A percentile compares a stretch with the other conserved stretches of the same genome.
phyloP scores from a whole-genome alignment of 2,797 vertebrate genomes.

The Enteromius thamalakanensis region DNA sequence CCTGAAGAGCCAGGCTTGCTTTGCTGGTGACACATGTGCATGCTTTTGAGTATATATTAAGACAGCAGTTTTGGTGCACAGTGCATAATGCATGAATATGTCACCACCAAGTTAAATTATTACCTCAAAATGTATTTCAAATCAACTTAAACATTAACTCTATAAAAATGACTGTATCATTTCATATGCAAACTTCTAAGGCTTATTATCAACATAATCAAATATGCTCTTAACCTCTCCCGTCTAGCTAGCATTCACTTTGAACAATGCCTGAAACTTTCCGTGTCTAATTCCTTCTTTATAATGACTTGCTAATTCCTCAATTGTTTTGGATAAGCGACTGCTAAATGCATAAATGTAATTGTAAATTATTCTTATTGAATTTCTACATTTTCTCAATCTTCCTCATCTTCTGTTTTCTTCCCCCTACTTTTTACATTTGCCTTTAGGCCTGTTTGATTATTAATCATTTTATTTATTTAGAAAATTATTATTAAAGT shows the following conservation, averaged over 20 bases:
- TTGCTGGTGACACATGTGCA: background rate
- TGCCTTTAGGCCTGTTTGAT: background rate
- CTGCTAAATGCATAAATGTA: too few species aligned
- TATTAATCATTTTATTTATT: background rate
- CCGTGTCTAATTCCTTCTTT: too few species aligned
- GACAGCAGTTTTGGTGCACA: background rate
- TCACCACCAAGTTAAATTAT: background rate
- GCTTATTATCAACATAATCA: background rate
- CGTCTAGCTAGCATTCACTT: too few species aligned
- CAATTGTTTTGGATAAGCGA: too few species aligned
- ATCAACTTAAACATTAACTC: background rate
- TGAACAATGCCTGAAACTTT: too few species aligned
- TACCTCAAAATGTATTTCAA: background rate
- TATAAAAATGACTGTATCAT: background rate
- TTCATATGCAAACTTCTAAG: background rate
- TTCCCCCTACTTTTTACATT: background rate
- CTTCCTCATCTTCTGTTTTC: background rate
- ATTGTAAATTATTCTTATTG: too few species aligned
- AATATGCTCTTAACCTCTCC: background rate
- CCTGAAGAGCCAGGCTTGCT: background rate
- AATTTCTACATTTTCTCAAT: background rate
- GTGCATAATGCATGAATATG: background rate
- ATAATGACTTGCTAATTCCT: too few species aligned
- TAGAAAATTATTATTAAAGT: background rate
- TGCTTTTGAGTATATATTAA: background rate